A percentile compares a stretch with the other conserved stretches of the same genome.
Evolutionary conservation across 2,113 vertebrate species (phyloP).

Genomic region (Capreolus pygargus): DNA sequence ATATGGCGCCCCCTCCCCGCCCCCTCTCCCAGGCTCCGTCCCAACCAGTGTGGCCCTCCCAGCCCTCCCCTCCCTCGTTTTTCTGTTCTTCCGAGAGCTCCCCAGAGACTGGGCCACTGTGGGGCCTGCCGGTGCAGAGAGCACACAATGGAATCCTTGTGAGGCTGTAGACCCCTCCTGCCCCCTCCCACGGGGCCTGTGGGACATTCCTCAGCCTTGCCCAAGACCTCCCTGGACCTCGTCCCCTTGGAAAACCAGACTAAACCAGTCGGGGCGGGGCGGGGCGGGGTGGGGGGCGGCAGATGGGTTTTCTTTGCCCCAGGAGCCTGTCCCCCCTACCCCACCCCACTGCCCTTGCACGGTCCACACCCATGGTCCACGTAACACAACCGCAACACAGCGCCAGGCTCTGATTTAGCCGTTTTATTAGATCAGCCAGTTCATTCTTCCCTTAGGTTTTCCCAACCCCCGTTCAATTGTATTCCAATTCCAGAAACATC

Average conservation of each 20-base stretch:
- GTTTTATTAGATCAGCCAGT: background rate
- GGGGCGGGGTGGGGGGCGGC: background rate
- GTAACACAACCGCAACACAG: fast-evolving
- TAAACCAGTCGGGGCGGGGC: background rate
- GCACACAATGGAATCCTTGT: slow-evolving; percentile 63
- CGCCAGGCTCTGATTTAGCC: fast-evolving
- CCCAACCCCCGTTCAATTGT: background rate
- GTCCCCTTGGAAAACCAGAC: slow-evolving; percentile 23
- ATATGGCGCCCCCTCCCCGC: fast-evolving
- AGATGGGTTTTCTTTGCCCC: background rate
- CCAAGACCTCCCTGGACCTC: slow-evolving; percentile 54
- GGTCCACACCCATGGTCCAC: fast-evolving
- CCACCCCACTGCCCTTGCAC: too few species aligned
- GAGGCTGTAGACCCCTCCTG: background rate
- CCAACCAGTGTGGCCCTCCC: background rate
- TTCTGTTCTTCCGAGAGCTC: slow-evolving; percentile 32
- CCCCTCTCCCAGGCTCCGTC: background rate
- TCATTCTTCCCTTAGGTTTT: background rate
- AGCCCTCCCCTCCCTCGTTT: background rate
- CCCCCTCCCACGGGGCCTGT: background rate
- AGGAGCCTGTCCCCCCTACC: background rate
- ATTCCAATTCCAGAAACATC: background rate
- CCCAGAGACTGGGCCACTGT: background rate
- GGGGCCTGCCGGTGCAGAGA: background rate
- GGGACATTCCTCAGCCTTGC: slow-evolving; percentile 39